phyloP scores from a whole-genome alignment of 2,888 invertebrate genomes.

The Acanthosepion pharaonis region DNA sequence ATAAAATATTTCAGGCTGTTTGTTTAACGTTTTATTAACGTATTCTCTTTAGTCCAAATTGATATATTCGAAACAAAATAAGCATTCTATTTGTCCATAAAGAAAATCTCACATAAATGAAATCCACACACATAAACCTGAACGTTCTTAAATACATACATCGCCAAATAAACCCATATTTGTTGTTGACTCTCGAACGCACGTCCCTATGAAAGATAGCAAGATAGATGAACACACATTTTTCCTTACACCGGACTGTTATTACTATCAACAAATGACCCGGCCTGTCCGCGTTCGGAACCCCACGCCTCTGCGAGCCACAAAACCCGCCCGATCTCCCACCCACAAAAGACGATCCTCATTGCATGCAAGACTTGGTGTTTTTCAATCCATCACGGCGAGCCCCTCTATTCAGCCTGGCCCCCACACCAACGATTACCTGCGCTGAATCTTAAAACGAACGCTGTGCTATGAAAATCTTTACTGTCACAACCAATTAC shows the following conservation, averaged over 20 bases:
- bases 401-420: background rate
- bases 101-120: too few species aligned
- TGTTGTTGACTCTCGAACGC: background rate
- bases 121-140: too few species aligned
- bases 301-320: background rate
- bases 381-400: slow-evolving; percentile 13
- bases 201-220: background rate
- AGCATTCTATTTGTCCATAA: too few species aligned
- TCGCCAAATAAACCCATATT: background rate
- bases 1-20: too few species aligned
- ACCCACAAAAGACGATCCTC: background rate
- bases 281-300: background rate
- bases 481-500: slow-evolving; percentile 15
- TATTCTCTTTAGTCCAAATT: background rate
- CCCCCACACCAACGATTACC: background rate
- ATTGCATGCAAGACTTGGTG: slow-evolving; percentile 33
- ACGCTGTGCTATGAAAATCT: slow-evolving; percentile 17
- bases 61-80: background rate
- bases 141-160: background rate
- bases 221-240: background rate
- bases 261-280: slow-evolving; percentile 33
- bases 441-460: background rate
- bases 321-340: background rate
- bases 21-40: too few species aligned
- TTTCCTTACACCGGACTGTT: background rate